phyloP scores from a whole-genome alignment of 2,797 vertebrate genomes.

The Steatocranus sp. region DNA sequence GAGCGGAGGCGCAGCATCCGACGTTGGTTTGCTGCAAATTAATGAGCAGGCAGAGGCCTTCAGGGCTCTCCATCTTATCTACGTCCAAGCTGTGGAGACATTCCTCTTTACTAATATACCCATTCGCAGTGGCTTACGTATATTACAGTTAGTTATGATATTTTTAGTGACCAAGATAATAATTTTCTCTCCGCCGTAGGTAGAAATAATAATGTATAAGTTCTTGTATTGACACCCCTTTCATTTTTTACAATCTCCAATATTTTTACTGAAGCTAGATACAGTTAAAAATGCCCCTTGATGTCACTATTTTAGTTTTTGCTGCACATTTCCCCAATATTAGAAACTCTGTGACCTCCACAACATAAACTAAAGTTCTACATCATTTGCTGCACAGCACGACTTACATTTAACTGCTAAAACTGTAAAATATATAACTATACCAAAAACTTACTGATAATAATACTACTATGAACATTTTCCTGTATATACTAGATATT shows the following conservation, averaged over 20 bases:
- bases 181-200: neutral
- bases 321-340: neutral
- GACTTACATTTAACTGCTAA: neutral
- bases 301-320: neutral
- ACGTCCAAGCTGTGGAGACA: neutral
- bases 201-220: neutral
- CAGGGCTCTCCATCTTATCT: constrained; percentile 24
- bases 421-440: neutral
- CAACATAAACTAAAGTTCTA: neutral
- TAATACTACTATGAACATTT: neutral
- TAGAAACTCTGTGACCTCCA: neutral
- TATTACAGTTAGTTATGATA: neutral
- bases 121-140: neutral
- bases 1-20: constrained; percentile 57
- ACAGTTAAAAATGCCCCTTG: neutral
- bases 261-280: neutral
- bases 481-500: neutral
- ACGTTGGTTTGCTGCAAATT: constrained; percentile 23
- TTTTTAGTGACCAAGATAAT: neutral
- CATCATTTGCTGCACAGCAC: neutral
- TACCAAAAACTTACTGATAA: neutral
- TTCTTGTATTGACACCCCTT: neutral
- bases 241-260: neutral
- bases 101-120: neutral
- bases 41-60: constrained; percentile 40